These are phyloP conservation scores for Holotrichia oblita DNA, from an alignment of 1,140 invertebrate genomes.

Conservation along the genomic window DNA sequence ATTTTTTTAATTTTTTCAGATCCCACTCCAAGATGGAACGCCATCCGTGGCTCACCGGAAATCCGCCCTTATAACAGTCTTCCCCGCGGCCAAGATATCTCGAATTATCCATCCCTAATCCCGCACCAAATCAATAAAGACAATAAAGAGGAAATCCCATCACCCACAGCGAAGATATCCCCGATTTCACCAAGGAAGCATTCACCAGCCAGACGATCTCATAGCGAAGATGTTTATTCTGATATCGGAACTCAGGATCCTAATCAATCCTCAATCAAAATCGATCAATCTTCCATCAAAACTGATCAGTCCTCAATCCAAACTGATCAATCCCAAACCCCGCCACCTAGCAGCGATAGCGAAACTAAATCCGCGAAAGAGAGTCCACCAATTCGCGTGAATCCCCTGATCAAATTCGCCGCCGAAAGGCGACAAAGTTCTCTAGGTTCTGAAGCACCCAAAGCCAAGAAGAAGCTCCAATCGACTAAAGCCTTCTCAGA, in stretches of 20 bases:
- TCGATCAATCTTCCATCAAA: too few relatives aligned
- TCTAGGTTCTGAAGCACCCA: background rate
- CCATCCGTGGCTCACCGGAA: slow-evolving; percentile 65
- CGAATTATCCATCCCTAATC: slow-evolving; percentile 56
- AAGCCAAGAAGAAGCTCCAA: background rate
- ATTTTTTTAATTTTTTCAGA: slow-evolving; percentile 56
- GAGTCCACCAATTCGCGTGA: slow-evolving; percentile 44
- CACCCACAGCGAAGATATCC: slow-evolving; percentile 27
- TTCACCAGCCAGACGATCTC: slow-evolving; percentile 50
- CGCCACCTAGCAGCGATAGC: background rate
- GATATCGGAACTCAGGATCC: background rate
- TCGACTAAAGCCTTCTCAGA: background rate
- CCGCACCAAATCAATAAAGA: slow-evolving; percentile 50
- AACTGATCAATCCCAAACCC: background rate
- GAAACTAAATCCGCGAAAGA: slow-evolving; percentile 19
- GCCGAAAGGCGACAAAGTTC: slow-evolving; percentile 22
- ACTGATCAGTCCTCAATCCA: background rate
- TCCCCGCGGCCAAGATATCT: slow-evolving; percentile 60
- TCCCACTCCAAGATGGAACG: slow-evolving; percentile 67
- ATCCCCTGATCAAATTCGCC: slow-evolving; percentile 50
- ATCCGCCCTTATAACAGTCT: slow-evolving; percentile 68
- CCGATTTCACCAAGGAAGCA: slow-evolving; percentile 37
- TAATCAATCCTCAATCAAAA: too few relatives aligned
- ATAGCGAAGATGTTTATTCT: slow-evolving; percentile 54
- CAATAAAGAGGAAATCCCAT: slow-evolving; percentile 38